Base-by-base conservation (phyloP, 2,797 vertebrate genomes). In the Dicrostonyx torquatus region DNA sequence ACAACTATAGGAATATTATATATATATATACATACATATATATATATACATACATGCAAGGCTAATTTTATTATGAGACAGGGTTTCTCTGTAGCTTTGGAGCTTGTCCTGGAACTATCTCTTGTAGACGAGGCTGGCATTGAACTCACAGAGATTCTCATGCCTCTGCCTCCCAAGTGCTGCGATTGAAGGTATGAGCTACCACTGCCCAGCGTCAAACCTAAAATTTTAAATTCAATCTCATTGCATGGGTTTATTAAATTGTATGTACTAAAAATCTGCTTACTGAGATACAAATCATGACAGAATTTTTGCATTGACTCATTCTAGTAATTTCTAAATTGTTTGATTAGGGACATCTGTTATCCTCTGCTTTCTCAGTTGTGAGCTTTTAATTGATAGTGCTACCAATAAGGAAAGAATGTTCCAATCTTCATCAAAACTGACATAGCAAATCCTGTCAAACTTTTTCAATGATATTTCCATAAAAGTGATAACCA, bases 221-320 rank as follows among this genome's bases (percentile, higher is more conserved):
- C 29, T 2, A 45, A 12, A 26, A 29, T 29, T 72, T 84, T 76
- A 31, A 70, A 64, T 90, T 79, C 2, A 24, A 80, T 0, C 29
- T 68, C 55, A 79, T 84, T 76, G 70, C 55, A n/a, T 73, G 58
- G 50, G 64, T 40, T 87, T 80, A 92, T 70, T 80, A 6, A 76
- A 73, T 75, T 87, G 2, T 17, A 55, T 66, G 17, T 55, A 60
- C 53, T 50, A 76, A 24, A 91, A 66, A 66, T 84, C 17, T 87
- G 3, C 64, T 96, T 83, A 53, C 31, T 5, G 31, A 93, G 10
- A 85, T 83, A 58, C 1, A 53, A 70, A 24, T 4, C 2, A 22
- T 80, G 14, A 34, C 40, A 20, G 89, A 55, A 37, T 26, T 95
- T 94, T 94, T 93, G 87, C 24, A 90, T n/a, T 43, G 79, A 85